A percentile compares a stretch with the other conserved stretches of the same genome.
Evolutionary conservation across 2,113 vertebrate species (phyloP).

Genomic region (Mormoops blainvillei): DNA sequence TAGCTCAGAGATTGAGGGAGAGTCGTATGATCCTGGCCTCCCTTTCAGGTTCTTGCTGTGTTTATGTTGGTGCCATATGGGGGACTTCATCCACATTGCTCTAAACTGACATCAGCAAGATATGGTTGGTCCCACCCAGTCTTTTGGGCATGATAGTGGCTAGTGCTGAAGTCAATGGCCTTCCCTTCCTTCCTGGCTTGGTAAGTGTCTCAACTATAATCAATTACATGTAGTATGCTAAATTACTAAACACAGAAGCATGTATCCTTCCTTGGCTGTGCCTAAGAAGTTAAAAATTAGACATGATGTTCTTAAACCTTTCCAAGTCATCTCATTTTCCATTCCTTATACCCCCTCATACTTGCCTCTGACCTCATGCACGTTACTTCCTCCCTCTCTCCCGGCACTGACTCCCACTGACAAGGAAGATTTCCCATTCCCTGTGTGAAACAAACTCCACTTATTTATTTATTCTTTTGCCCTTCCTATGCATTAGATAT

Average conservation of each 20-base stretch:
- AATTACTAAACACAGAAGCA: neutral
- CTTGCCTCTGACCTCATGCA: neutral
- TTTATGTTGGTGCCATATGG: neutral
- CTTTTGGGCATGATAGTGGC: neutral
- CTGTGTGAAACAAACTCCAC: neutral
- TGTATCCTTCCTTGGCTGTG: neutral
- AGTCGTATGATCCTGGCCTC: neutral
- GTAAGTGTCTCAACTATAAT: neutral
- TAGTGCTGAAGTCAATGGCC: neutral
- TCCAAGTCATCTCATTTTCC: neutral
- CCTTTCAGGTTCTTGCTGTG: neutral
- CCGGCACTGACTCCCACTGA: neutral
- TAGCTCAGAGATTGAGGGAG: neutral
- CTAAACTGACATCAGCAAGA: neutral
- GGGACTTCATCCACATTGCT: neutral
- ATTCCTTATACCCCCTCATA: neutral
- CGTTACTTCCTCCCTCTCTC: neutral
- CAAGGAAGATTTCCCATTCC: neutral
- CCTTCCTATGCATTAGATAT: neutral
- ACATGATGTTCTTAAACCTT: neutral
- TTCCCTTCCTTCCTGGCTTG: neutral
- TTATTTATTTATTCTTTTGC: neutral
- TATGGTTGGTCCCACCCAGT: neutral
- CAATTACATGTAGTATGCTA: neutral
- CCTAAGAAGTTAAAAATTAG: neutral